Evolutionary conservation across 1,140 invertebrate genomes (phyloP), one percentile per base, ranked within the genome.

Genomic region (Lepidurus packardi): DNA sequence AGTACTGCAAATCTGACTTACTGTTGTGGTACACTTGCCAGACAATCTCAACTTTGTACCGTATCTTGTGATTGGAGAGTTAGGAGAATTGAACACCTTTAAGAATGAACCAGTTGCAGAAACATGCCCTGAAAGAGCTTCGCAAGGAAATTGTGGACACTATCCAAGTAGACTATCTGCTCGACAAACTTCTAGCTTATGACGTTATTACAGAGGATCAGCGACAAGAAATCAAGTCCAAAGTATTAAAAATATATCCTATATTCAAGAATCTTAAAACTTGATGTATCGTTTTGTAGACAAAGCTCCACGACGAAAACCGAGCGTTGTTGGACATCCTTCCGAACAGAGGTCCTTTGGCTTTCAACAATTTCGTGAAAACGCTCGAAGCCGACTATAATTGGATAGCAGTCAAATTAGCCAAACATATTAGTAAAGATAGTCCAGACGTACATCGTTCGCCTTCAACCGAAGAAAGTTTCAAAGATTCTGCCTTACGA

Each of bases 391-490:
- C 85, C 43, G 83, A 87, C 78, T 87, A 88, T 82, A 80, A 83
- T 43, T 89, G 87, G 87, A 77, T 89, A 44, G 85, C 84, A 82
- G 81, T 85, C 78, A 85, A 86, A 79, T 80, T 89, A 10, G 82
- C 82, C 73, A 84, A 81, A 24, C 42, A 47, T n/a, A 73, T 84
- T 74, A 82, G 83, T 44, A 78, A 79, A 42, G 80, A 80, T 34
- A 82, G 83, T 77, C 78, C 84, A n/a, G 83, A 86, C 79, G 83
- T 85, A 53, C 84, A 84, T 10, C 65, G 43, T 43, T 74, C 73
- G 1, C 78, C 77, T 45, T 85, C 85, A 43, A 85, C 86, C 75
- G 85, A 87, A 75, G 83, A 82, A 78, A 84, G 87, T 7, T 85
- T 84, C 65, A 43, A 41, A 44, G 79, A 77, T 42, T 9, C 43